phyloP scores from a whole-genome alignment of 2,888 invertebrate genomes.

The Actias luna region DNA sequence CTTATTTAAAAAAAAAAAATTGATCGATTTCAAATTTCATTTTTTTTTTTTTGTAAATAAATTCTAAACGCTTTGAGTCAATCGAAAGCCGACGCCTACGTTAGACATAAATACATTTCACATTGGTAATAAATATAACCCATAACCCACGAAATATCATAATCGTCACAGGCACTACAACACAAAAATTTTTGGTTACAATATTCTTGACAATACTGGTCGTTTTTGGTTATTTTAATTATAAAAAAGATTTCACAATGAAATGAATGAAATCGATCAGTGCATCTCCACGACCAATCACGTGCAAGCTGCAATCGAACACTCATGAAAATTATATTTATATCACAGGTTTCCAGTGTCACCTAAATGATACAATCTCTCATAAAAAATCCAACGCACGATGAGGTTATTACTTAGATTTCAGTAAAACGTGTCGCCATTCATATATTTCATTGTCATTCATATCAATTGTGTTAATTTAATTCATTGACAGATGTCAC shows the following conservation, averaged over 20 bases:
- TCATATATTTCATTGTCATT: slow-evolving; percentile 1
- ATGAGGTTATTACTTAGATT: slow-evolving; percentile 44
- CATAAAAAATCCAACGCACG: slow-evolving; percentile 46
- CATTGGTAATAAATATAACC: slow-evolving; percentile 66
- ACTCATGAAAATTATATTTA: slow-evolving; percentile 67
- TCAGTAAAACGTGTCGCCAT: slow-evolving; percentile 44
- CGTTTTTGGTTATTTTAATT: slow-evolving; percentile 62
- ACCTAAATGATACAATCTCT: slow-evolving; percentile 68
- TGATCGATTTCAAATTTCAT: slow-evolving; percentile 14
- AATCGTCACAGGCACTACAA: slow-evolving; percentile 48
- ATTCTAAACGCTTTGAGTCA: slow-evolving; percentile 10
- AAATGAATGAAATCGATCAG: slow-evolving; percentile 2
- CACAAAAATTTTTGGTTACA: slow-evolving; percentile 66
- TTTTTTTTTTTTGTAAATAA: slow-evolving; percentile 3
- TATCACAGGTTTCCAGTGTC: slow-evolving; percentile 79
- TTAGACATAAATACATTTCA: slow-evolving; percentile 40
- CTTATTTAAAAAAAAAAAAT: slow-evolving; percentile 2
- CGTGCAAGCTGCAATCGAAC: slow-evolving; percentile 64
- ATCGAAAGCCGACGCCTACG: slow-evolving; percentile 17
- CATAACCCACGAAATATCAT: slow-evolving; percentile 34
- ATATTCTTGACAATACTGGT: slow-evolving; percentile 71
- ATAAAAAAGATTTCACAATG: not conserved
- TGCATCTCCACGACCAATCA: slow-evolving; percentile 40
- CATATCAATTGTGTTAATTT: not conserved
- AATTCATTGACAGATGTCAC: slow-evolving; percentile 31